These are phyloP conservation scores for Tragelaphus strepsiceros DNA, from an alignment of 2,113 vertebrate species.

Conservation along the genomic window DNA sequence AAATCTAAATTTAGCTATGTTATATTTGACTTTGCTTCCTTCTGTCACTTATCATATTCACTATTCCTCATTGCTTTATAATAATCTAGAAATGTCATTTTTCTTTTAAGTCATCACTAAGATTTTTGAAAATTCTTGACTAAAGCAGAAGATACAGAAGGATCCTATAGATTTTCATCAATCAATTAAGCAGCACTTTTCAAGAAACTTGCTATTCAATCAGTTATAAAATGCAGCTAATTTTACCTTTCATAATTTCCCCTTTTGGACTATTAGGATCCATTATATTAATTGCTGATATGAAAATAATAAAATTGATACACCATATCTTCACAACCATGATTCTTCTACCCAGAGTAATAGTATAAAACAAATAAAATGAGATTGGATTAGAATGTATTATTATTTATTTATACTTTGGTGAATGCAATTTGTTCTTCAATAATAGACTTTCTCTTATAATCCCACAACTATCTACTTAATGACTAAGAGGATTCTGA, in stretches of 20 bases:
- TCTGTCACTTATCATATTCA: background rate
- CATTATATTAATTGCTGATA: constrained; percentile 5
- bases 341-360: background rate
- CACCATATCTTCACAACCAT: background rate
- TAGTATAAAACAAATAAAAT: background rate
- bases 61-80: background rate
- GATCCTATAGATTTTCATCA: background rate
- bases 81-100: background rate
- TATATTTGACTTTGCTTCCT: background rate
- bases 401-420: background rate
- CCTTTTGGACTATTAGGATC: background rate
- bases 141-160: background rate
- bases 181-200: background rate
- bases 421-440: background rate
- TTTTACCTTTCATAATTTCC: background rate
- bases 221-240: background rate
- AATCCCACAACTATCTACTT: background rate
- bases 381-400: background rate
- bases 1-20: background rate
- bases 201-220: background rate
- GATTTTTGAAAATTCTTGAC: background rate
- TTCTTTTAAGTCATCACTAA: background rate
- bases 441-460: background rate
- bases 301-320: background rate
- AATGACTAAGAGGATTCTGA: no score